Conservation (phyloP, 2,113 vertebrate species). For the Rhynchomys soricoides region DNA sequence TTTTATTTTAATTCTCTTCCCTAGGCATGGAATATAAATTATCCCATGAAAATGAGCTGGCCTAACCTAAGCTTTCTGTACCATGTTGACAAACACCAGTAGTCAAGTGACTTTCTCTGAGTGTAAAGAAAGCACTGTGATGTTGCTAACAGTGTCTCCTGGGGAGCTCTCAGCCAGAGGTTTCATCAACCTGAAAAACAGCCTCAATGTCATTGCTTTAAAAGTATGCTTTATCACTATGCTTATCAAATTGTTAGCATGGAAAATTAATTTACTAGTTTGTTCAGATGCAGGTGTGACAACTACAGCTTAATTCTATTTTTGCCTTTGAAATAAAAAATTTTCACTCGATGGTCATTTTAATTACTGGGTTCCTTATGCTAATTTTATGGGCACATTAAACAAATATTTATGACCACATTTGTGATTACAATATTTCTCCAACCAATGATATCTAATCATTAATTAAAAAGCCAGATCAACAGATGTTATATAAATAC, state of each 20-base stretch:
- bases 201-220: background rate
- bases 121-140: background rate
- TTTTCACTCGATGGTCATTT: constrained; percentile 21
- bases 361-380: background rate
- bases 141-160: background rate
- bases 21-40: background rate
- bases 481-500: constrained; percentile 13
- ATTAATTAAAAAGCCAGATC: background rate
- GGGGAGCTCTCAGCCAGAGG: background rate
- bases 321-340: constrained; percentile 12
- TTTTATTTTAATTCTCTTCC: constrained; percentile 31
- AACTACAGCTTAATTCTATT: background rate
- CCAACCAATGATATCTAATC: background rate
- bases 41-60: background rate
- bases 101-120: background rate
- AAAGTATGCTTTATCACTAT: constrained; percentile 5
- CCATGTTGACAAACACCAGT: background rate
- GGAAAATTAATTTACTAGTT: background rate
- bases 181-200: background rate
- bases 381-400: background rate
- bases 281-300: background rate
- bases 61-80: constrained; percentile 9
- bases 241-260: background rate
- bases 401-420: background rate
- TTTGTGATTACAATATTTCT: background rate